Evolutionary conservation across 2,797 vertebrate species (phyloP).

Genomic region (Loriculus beryllinus): DNA sequence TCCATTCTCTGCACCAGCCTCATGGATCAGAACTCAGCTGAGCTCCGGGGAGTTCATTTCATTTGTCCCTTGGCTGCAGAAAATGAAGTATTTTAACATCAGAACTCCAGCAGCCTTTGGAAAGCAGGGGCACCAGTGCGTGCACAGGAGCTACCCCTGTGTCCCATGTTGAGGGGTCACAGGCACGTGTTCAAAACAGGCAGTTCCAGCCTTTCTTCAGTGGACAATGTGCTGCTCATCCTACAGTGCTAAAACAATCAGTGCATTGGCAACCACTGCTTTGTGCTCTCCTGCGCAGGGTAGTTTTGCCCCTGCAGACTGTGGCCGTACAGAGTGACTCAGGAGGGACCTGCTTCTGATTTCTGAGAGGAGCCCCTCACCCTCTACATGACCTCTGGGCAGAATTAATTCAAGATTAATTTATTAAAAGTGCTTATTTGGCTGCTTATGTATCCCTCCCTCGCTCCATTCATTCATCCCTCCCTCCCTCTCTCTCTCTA

Average conservation of each 20-base stretch:
- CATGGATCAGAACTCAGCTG: not conserved
- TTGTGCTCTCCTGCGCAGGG: not conserved
- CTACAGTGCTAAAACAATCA: not conserved
- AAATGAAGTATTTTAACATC: not conserved
- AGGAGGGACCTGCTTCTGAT: not conserved
- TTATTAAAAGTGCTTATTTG: not conserved
- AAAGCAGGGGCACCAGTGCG: fast-evolving
- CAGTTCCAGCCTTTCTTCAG: not conserved
- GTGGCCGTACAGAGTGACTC: too few species aligned
- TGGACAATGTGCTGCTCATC: not conserved
- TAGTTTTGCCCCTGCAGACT: not conserved
- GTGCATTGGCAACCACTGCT: not conserved
- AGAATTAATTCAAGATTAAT: not conserved
- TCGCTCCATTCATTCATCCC: too few species aligned
- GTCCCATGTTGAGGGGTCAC: fast-evolving
- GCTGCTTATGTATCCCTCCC: not conserved
- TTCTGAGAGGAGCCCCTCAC: not conserved
- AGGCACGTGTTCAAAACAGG: not conserved
- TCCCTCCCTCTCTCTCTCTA: too few species aligned
- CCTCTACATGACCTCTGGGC: not conserved
- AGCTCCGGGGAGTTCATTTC: not conserved
- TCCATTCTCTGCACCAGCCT: not conserved
- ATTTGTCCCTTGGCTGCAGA: fast-evolving
- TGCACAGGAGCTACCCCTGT: not conserved
- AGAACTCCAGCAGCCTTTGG: not conserved